These are phyloP conservation scores for Terrapene triunguis DNA, from an alignment of 2,113 vertebrate species.

Conservation along the genomic window DNA sequence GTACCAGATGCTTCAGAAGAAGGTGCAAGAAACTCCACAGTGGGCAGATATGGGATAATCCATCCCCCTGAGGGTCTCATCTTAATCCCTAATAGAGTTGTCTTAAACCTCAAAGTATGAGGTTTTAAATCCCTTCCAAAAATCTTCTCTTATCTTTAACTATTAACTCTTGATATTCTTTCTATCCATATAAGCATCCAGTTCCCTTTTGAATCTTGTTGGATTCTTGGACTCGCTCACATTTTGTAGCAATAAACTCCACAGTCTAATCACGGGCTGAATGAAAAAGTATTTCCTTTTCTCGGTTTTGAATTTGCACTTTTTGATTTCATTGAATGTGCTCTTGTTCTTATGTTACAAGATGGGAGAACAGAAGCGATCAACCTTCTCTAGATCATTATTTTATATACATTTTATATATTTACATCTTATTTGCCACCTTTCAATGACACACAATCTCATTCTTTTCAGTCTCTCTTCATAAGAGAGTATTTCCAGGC, in stretches of 20 bases:
- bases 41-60: neutral
- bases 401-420: neutral
- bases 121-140: neutral
- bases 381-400: neutral
- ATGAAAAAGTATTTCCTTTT: neutral
- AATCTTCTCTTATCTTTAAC: neutral
- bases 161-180: neutral
- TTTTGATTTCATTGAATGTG: neutral
- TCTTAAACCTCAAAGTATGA: neutral
- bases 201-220: neutral
- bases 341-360: neutral
- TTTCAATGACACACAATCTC: neutral
- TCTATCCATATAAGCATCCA: rapidly evolving
- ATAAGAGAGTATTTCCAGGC: neutral
- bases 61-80: rapidly evolving
- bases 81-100: neutral
- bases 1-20: neutral
- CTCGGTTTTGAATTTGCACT: neutral
- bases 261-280: neutral
- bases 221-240: neutral
- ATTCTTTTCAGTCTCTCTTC: neutral
- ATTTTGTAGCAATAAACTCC: neutral
- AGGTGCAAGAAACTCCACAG: neutral
- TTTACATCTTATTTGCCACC: neutral
- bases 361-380: neutral